Base-by-base conservation (phyloP, 2,888 invertebrate species). In the Agonopterix arenella region DNA sequence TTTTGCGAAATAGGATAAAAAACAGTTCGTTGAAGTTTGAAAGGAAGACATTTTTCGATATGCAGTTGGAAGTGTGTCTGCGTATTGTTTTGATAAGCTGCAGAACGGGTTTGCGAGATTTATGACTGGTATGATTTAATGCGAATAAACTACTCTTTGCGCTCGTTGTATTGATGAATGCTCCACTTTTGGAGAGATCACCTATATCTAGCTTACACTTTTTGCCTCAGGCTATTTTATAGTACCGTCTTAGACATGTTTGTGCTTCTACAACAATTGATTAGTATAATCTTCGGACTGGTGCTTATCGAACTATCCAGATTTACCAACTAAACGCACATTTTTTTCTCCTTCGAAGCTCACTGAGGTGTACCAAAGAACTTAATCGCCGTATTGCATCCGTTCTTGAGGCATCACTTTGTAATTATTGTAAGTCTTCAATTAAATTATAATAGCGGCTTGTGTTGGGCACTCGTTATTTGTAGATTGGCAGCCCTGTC, bases 51-150 rank as follows among this genome's bases (percentile, higher is more conserved):
- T 84, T 84, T 76, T 76, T 76, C 71, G 60, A 60, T 63, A 62
- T 62, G 62, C 65, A 70, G 62, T 61, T 79, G 70, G 79, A 88
- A 89, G 84, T 86, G 86, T 89, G 86, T 86, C 84, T 85, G 88
- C 79, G 86, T 86, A 89, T 89, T 89, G 89, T 89, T 89, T 89
- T 89, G 89, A 90, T 89, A 89, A 86, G 89, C 86, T 88, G 85
- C 71, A 76, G 76, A 89, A 88, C 90, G 82, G 82, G 90, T 90
- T 89, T 80, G 78, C 67, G 66, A 80, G 85, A 90, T 89, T 89
- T 90, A 89, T 84, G 79, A 76, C 74, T 76, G 71, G 81, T 79
- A 81, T 89, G 89, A 90, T 90, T 89, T 89, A 89, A 89, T 83
- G 84, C 80, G 89, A 89, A 88, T 86, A 86, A 85, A 88, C 85